Base-by-base conservation (phyloP, 2,888 invertebrate species). In the Eupsilia transversa region DNA sequence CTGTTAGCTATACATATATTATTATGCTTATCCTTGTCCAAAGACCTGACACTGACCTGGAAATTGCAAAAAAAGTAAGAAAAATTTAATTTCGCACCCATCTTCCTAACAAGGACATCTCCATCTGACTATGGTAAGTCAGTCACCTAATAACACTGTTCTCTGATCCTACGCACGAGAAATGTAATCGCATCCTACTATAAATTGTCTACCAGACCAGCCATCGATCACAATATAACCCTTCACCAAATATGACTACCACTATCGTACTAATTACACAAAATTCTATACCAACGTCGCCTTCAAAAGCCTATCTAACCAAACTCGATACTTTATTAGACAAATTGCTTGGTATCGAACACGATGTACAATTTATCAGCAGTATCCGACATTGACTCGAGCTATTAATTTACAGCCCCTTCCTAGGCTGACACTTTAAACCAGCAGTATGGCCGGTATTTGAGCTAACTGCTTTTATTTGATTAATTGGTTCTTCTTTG, bases 291-390 rank as follows among this genome's bases (percentile, higher is more conserved):
- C 33, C 20, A 61, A 30, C 30, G 0, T 23, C 46, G 41, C 27
- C 17, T 33, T 14, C 14, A 0, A 27, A 52, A 60, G 0, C 57
- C 54, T 12, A 23, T 74, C 49, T 67, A 67, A 20, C 17, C n/a
- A 46, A 72, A 73, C 41, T 56, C 20, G 52, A 63, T 54, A 84
- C 60, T 73, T 56, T 60, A 68, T 65, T 33, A 68, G 43, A 77
- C 49, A 54, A 77, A 83, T 85, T 66, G 68, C 38, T 5, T 10
- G 49, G 56, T 82, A 69, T 85, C 77, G 69, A 70, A n/a, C 64
- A 52, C 67, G 6, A 56, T 74, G 54, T 57, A 35, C 43, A 30
- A 84, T 84, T 77, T 82, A 84, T 81, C 67, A 70, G 30, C 4
- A 3, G 14, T 14, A 77, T 70, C 33, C 10, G 69, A 76, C 72